Percentiles rank a stretch among this genome's conserved stretches.
phyloP scores from a whole-genome alignment of 2,113 vertebrate genomes.

The Nothocercus nigrocapillus region DNA sequence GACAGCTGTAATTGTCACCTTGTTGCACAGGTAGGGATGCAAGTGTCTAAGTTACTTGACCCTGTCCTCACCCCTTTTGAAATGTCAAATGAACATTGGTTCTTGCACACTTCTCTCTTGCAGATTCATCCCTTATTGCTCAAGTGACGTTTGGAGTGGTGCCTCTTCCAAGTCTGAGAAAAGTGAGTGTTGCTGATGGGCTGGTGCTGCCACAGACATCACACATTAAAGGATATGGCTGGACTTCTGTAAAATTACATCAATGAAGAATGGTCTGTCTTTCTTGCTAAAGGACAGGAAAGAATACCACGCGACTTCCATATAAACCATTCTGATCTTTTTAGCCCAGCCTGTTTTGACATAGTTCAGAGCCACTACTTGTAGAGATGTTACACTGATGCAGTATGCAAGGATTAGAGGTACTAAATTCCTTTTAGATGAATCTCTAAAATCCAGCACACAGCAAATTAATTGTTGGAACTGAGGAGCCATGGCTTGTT shows the following conservation, averaged over 20 bases:
- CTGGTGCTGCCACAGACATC: slow-evolving; percentile 58
- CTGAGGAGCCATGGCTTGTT: background rate
- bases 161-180: slow-evolving; percentile 89
- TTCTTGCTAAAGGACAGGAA: slow-evolving; percentile 67
- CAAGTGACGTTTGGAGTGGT: slow-evolving; percentile 98
- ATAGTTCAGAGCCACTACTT: slow-evolving; percentile 52
- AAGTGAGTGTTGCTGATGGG: slow-evolving; percentile 84
- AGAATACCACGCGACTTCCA: slow-evolving; percentile 65
- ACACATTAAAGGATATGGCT: slow-evolving; percentile 49
- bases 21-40: background rate
- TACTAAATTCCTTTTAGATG: slow-evolving; percentile 32
- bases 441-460: background rate
- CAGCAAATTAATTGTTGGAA: background rate
- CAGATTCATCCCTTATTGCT: slow-evolving; percentile 98
- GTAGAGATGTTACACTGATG: slow-evolving; percentile 31
- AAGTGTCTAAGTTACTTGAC: background rate
- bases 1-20: background rate
- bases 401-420: slow-evolving; percentile 13
- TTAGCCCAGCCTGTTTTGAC: slow-evolving; percentile 56
- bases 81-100: background rate
- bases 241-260: slow-evolving; percentile 50
- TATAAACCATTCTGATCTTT: slow-evolving; percentile 71
- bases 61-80: background rate
- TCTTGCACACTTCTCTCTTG: slow-evolving; percentile 55
- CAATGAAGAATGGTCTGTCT: slow-evolving; percentile 39